Evolutionary conservation across 2,888 invertebrate species (phyloP).

Genomic region (Melanargia galathea): DNA sequence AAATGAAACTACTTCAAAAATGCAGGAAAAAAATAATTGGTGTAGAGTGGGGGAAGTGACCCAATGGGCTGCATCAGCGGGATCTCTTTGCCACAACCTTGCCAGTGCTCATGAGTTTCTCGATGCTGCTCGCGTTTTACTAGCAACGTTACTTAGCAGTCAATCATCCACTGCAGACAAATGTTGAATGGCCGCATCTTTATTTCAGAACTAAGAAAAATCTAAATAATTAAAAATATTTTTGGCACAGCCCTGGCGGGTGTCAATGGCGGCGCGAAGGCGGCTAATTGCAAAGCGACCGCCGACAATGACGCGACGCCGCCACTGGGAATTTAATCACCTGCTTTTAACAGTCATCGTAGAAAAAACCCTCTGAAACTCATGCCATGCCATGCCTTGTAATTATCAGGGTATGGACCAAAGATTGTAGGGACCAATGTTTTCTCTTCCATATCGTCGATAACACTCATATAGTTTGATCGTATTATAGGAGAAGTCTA

Average conservation of each 20-base stretch:
- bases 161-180: too few relatives aligned
- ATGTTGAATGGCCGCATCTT: too few relatives aligned
- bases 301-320: slow-evolving; percentile 38
- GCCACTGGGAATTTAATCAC: slow-evolving; percentile 41
- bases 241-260: slow-evolving; percentile 36
- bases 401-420: neutral
- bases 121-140: too few relatives aligned
- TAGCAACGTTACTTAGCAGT: too few relatives aligned
- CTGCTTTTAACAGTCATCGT: slow-evolving; percentile 39
- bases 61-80: too few relatives aligned
- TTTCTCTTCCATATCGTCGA: neutral
- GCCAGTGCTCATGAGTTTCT: too few relatives aligned
- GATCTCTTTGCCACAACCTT: too few relatives aligned
- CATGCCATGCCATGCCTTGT: neutral
- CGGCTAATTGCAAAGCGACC: slow-evolving; percentile 43
- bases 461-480: neutral
- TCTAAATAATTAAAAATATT: neutral
- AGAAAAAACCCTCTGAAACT: slow-evolving; percentile 21
- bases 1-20: too few relatives aligned
- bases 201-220: too few relatives aligned
- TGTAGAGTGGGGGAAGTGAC: too few relatives aligned
- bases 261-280: slow-evolving; percentile 35
- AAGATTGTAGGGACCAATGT: neutral
- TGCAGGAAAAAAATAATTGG: too few relatives aligned
- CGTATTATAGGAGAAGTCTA: too few relatives aligned